Conservation (phyloP, 2,113 vertebrate genomes). For the Corythaixoides concolor region DNA sequence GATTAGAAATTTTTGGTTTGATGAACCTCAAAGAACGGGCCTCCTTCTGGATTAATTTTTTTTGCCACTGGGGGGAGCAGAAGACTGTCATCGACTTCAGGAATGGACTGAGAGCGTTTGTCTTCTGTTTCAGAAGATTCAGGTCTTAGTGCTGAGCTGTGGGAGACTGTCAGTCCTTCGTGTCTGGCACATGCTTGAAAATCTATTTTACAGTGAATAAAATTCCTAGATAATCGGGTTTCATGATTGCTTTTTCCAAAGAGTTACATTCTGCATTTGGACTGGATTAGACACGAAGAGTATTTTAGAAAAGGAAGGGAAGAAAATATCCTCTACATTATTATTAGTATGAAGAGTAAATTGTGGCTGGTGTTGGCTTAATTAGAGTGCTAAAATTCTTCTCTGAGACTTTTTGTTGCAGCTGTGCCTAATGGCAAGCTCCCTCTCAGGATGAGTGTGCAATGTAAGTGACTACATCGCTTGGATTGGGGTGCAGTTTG, state of each 20-base stretch:
- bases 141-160: neutral
- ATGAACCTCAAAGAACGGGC: neutral
- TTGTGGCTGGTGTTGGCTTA: neutral
- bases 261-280: neutral
- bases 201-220: neutral
- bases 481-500: neutral
- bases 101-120: neutral
- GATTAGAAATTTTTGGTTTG: neutral
- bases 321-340: neutral
- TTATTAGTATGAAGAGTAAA: neutral
- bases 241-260: neutral
- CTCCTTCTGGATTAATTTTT: neutral
- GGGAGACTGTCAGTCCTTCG: neutral
- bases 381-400: neutral
- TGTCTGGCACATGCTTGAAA: neutral
- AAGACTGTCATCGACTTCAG: neutral
- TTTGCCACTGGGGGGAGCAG: conserved; percentile 59
- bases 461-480: neutral
- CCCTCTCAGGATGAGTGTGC: neutral
- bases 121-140: neutral
- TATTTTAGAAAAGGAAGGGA: neutral
- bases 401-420: neutral
- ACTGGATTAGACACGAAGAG: neutral
- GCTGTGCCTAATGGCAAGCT: neutral
- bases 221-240: neutral